Evolutionary conservation across 2,888 invertebrate genomes (phyloP), one percentile per base, ranked within the genome.

Genomic region (Agrochola lychnidis): DNA sequence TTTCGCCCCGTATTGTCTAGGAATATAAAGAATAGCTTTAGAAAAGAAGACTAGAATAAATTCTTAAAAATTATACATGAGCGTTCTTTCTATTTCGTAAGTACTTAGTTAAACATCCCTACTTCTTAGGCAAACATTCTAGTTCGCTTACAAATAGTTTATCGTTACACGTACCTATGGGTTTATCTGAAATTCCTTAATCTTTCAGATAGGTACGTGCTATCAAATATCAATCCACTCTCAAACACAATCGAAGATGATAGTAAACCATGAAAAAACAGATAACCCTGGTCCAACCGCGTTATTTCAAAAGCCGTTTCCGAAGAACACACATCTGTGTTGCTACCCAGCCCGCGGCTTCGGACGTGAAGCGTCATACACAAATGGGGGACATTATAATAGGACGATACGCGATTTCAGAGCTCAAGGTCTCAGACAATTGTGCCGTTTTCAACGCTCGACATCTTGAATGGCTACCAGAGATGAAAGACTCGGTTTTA

Each of bases 351-450:
- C 88, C 83, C 84, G 85, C 83, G 85, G 87, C 87, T 74, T 85
- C 86, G 87, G 87, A 85, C 86, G 79, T 76, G 69, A 75, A 76
- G 85, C 84, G 88, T 89, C 89, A 88, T 76, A 87, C 86, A 78
- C 89, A 90, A 92, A 92, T 90, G 86, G 87, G 86, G 86, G 84
- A 87, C 87, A 85, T 87, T 84, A 89, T 90, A 90, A 91, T 87
- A 90, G 89, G 89, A 88, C 87, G 85, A 90, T 90, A 89, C 85
- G 88, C 89, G 89, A 91, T 89, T 90, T 89, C 80, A 88, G 80
- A 84, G 83, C 90, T 88, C 91, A 92, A 92, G 90, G 90, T 89
- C 89, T 76, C 82, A 79, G 78, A 88, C 90, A 78, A 92, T 92
- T 92, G 92, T 91, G 88, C 88, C 89, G 88, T 90, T 91, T 85